Conservation (phyloP, 2,113 vertebrate genomes). For the Nycticryphes semicollaris region DNA sequence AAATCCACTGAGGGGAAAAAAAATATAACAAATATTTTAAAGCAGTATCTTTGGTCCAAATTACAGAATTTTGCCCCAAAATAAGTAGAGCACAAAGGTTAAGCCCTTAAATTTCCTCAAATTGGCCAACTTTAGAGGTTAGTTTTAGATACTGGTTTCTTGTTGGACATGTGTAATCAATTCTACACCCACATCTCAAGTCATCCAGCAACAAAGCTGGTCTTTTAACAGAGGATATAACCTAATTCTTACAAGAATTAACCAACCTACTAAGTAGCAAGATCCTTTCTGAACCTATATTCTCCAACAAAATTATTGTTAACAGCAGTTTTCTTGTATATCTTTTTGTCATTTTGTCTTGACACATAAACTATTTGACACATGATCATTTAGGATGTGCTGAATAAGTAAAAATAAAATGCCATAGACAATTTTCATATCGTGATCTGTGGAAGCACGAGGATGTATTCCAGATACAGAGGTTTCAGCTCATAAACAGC, state of each 20-base stretch:
- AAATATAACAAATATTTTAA: background rate
- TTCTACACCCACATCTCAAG: background rate
- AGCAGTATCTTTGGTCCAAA: background rate
- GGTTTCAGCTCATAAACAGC: background rate
- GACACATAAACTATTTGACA: background rate
- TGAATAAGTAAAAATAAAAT: background rate
- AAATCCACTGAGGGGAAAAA: background rate
- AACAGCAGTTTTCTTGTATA: no score
- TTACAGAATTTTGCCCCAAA: background rate
- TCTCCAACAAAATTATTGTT: background rate
- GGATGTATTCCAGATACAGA: background rate
- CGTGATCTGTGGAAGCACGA: background rate
- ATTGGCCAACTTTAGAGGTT: background rate
- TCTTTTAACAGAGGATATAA: background rate
- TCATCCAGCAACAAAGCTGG: background rate
- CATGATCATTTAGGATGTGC: background rate
- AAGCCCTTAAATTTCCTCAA: background rate
- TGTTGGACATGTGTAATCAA: background rate
- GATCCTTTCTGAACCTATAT: background rate
- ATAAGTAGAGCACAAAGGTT: background rate
- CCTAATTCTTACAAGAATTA: background rate
- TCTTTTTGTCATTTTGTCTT: background rate
- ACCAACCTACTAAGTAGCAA: background rate
- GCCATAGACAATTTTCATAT: accelerated
- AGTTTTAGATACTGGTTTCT: background rate